Evolutionary conservation across 2,888 invertebrate genomes (phyloP), one percentile per base, ranked within the genome.

Genomic region (Kuschelorhynchus macadamiae): DNA sequence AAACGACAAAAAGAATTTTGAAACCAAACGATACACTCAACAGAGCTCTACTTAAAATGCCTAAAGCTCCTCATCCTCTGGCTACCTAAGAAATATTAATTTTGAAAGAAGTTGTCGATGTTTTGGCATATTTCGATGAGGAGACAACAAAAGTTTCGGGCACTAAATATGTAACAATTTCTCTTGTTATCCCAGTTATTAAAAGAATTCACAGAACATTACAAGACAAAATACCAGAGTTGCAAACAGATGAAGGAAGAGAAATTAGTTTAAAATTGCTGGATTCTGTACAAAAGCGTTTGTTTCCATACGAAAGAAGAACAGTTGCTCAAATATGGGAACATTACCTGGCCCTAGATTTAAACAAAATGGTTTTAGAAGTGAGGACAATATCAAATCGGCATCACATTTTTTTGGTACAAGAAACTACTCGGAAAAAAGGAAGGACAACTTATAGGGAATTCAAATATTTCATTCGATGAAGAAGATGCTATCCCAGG

Each of bases 41-140:
- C 17, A 65, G 69, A 62, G 59, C 63, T 11, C 14, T 71, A 9
- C 21, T 69, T 18, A 60, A 71, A 69, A 12, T 71, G 18, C 21
- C 14, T 20, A 61, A 57, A 57, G 62, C 66, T 36, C 71, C 66
- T 39, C 46, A 41, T 32, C 65, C 65, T 18, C 41, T 62, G 9
- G 30, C 61, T 49, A 41, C 41, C 2, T 30, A 71, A 16, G 69
- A 69, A 25, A 30, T 70, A 20, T 18, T 42, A 11, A 14, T 70
- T 20, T 63, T 71, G 14, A 63, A 11, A 32, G 69, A 71, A 25
- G n/a, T 68, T 14, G 30, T 11, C n/a, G 41, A 42, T 21, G 56
- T 56, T 9, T 53, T 59, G 16, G 12, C 21, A 30, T 59, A 59
- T 49, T 70, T 70, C 46, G 66, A 25, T 25, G 25, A 25, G 25